These are phyloP conservation scores for Hoplodrina blanda DNA, from an alignment of 2,888 invertebrate genomes.

Conservation along the genomic window DNA sequence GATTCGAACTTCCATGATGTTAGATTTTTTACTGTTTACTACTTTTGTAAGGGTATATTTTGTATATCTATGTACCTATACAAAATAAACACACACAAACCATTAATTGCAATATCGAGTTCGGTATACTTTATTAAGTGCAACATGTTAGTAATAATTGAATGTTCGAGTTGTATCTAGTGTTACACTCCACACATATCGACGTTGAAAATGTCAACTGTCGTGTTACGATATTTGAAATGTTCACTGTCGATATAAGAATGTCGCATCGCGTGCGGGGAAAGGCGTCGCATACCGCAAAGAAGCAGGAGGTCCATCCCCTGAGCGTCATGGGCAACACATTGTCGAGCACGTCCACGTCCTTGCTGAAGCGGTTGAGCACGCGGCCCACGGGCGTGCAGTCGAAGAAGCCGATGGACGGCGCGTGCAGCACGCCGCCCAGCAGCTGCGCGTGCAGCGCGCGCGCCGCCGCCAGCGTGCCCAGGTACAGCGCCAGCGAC, in stretches of 20 bases:
- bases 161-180: background rate
- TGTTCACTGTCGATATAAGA: background rate
- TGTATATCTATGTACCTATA: no score
- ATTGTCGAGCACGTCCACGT: slow-evolving; percentile 93
- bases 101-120: no score
- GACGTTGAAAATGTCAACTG: background rate
- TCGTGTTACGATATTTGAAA: background rate
- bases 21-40: no score
- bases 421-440: slow-evolving; percentile 92
- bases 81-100: no score
- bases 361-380: slow-evolving; percentile 95
- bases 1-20: background rate
- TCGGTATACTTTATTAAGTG: no score
- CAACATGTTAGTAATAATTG: no score
- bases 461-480: slow-evolving; percentile 91
- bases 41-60: no score
- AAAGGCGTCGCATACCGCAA: slow-evolving; percentile 87
- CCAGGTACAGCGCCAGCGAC: slow-evolving; percentile 92
- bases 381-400: slow-evolving; percentile 95
- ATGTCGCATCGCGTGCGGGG: slow-evolving; percentile 13
- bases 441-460: slow-evolving; percentile 92
- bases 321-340: slow-evolving; percentile 93
- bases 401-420: slow-evolving; percentile 94
- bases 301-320: slow-evolving; percentile 93
- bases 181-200: background rate